These are phyloP conservation scores for Echinops telfairi DNA, from an alignment of 2,113 vertebrate genomes.

Conservation along the genomic window DNA sequence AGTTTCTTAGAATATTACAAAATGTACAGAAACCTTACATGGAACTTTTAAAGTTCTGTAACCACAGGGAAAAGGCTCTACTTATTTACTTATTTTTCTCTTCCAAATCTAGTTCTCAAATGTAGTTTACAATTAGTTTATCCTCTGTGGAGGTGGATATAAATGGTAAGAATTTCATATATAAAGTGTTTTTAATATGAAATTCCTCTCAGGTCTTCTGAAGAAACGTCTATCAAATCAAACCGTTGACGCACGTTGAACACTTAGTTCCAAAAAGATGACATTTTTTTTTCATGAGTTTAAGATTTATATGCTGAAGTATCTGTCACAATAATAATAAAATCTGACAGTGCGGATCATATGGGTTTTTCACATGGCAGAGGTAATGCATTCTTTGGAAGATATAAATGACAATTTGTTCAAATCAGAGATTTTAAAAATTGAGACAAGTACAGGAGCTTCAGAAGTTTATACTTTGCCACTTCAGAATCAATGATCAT, in stretches of 20 bases:
- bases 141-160: slow-evolving; percentile 66
- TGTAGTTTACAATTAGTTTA: slow-evolving; percentile 83
- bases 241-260: slow-evolving; percentile 85
- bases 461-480: slow-evolving; percentile 67
- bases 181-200: slow-evolving; percentile 83
- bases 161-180: slow-evolving; percentile 77
- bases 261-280: slow-evolving; percentile 86
- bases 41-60: slow-evolving; percentile 59
- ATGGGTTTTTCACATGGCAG: slow-evolving; percentile 79
- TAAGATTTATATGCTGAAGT: slow-evolving; percentile 85
- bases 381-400: slow-evolving; percentile 85
- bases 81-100: not conserved
- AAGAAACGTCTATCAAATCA: slow-evolving; percentile 85
- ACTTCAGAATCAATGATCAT: slow-evolving; percentile 72
- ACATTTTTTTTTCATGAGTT: slow-evolving; percentile 89
- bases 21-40: slow-evolving; percentile 55
- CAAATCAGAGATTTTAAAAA: slow-evolving; percentile 84
- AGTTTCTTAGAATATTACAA: slow-evolving; percentile 6
- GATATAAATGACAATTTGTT: slow-evolving; percentile 88
- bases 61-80: slow-evolving; percentile 33
- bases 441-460: slow-evolving; percentile 81
- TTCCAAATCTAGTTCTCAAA: slow-evolving; percentile 70
- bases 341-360: slow-evolving; percentile 88
- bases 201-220: slow-evolving; percentile 81
- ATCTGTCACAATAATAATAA: slow-evolving; percentile 90